These are phyloP conservation scores for Austrolebias charrua DNA, from an alignment of 2,797 vertebrate genomes.

Conservation along the genomic window DNA sequence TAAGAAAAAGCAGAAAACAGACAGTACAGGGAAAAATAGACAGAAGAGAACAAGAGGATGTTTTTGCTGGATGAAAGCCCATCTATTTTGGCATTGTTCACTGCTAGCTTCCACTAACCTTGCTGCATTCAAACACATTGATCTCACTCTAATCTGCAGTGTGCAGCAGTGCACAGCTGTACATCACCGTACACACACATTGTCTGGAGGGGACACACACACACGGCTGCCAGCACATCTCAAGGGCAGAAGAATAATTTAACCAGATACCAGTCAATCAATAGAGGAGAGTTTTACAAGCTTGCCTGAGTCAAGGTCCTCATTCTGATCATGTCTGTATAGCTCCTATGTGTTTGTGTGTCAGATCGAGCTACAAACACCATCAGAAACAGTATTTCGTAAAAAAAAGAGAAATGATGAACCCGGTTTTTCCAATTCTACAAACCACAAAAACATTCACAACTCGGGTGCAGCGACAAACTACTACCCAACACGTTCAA, in stretches of 20 bases:
- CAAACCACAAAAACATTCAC: conserved; percentile 3
- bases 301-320: conserved; percentile 66
- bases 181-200: conserved; percentile 22
- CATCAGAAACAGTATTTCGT: conserved; percentile 10
- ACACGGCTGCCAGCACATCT: conserved; percentile 25
- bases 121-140: conserved; percentile 74
- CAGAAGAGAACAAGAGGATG: conserved; percentile 21
- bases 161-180: conserved; percentile 17
- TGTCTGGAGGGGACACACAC: conserved; percentile 10
- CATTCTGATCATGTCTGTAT: conserved; percentile 47
- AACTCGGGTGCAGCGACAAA: conserved; percentile 42
- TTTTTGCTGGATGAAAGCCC: conserved; percentile 51
- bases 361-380: conserved; percentile 25
- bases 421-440: conserved; percentile 28
- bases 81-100: conserved; percentile 44
- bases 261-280: conserved; percentile 66
- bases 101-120: conserved; percentile 61
- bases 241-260: conserved; percentile 64
- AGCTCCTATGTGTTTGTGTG: conserved; percentile 9
- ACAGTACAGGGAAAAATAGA: conserved; percentile 42
- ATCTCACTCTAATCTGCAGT: conserved; percentile 69
- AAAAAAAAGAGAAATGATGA: conserved; percentile 35
- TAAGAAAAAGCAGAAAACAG: conserved; percentile 45
- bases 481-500: conserved; percentile 64
- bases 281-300: conserved; percentile 67